These are phyloP conservation scores for Australoheros scitulus DNA, from an alignment of 2,113 vertebrate species.

Conservation along the genomic window DNA sequence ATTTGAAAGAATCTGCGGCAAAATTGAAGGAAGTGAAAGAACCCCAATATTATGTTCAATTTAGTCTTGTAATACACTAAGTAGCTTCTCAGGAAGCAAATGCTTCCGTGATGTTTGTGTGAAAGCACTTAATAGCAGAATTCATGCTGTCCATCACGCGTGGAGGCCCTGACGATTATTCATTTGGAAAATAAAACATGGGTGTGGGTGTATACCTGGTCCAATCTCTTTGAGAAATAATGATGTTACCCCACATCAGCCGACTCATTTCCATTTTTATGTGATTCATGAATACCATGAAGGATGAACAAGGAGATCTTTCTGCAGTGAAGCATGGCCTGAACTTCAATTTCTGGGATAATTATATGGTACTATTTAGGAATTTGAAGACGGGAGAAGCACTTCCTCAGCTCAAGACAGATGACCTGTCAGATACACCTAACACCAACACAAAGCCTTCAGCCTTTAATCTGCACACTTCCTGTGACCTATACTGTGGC, in stretches of 20 bases:
- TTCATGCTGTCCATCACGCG: conserved; percentile 28
- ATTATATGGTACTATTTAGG: conserved; percentile 68
- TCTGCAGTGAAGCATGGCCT: conserved; percentile 47
- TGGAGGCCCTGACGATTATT: neutral
- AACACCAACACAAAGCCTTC: conserved; percentile 63
- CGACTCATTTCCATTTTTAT: conserved; percentile 74
- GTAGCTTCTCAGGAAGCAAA: conserved; percentile 15
- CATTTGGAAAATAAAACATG: conserved; percentile 35
- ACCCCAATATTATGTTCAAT: conserved; percentile 28
- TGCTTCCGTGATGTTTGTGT: conserved; percentile 11
- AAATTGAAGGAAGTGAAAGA: conserved; percentile 31
- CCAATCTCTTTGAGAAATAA: conserved; percentile 41
- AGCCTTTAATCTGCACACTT: conserved; percentile 72
- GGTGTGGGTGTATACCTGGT: conserved; percentile 25
- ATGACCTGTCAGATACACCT: conserved; percentile 72
- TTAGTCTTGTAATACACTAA: conserved; percentile 37
- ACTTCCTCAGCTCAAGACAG: conserved; percentile 58
- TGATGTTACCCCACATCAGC: conserved; percentile 49
- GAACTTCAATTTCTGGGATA: conserved; percentile 64
- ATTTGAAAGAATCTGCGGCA: conserved; percentile 1
- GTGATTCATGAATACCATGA: conserved; percentile 51
- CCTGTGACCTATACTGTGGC: conserved; percentile 62
- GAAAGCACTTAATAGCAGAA: conserved; percentile 52
- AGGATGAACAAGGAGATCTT: conserved; percentile 24
- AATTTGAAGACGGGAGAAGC: conserved; percentile 53